These are phyloP conservation scores for Ammospiza nelsoni DNA, from an alignment of 2,113 vertebrate species.

Conservation along the genomic window DNA sequence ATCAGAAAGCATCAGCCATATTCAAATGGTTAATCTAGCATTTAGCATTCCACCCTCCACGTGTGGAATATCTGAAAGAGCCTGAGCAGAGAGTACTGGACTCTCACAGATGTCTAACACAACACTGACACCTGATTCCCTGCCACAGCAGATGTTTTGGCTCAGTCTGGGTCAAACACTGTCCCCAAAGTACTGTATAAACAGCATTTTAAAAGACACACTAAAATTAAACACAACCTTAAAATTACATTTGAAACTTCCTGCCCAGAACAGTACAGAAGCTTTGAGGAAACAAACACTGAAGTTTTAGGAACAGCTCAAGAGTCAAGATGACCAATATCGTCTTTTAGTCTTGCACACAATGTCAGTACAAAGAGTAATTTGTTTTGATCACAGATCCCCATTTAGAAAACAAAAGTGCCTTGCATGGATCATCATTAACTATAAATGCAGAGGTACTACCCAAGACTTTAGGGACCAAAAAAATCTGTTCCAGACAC, in stretches of 20 bases:
- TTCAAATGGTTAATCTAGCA: background rate
- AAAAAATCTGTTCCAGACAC: background rate
- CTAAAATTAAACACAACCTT: background rate
- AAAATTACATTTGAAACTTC: background rate
- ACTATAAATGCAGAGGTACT: background rate
- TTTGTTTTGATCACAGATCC: background rate
- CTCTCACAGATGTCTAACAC: background rate
- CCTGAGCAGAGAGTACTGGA: background rate
- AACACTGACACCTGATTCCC: background rate
- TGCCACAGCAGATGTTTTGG: background rate
- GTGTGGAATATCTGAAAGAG: background rate
- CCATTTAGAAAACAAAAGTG: background rate
- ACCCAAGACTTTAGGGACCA: background rate
- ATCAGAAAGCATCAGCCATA: background rate
- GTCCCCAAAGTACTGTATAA: background rate
- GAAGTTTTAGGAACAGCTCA: background rate
- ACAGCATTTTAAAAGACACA: background rate
- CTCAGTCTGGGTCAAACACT: background rate
- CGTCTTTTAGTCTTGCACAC: background rate
- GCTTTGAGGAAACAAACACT: background rate
- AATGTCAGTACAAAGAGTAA: background rate
- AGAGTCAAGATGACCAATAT: background rate
- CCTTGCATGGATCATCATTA: background rate
- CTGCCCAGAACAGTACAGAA: background rate
- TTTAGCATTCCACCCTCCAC: background rate